phyloP scores from a whole-genome alignment of 2,113 vertebrate genomes.

The Oceanites oceanicus region DNA sequence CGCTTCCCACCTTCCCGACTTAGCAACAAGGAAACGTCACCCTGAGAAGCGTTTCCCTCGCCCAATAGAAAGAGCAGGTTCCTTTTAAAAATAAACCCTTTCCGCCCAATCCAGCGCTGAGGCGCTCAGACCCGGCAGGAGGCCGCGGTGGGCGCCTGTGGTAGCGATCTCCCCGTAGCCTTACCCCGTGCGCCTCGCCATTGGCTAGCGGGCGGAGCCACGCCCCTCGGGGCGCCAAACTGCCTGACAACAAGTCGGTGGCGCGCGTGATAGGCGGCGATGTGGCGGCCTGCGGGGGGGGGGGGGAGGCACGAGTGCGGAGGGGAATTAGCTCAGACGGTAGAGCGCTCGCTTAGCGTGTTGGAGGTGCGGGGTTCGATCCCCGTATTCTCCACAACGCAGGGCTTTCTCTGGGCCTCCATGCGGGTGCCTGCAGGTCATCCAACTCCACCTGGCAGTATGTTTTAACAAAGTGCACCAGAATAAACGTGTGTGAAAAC shows the following conservation, averaged over 20 bases:
- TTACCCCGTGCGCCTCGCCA: not conserved
- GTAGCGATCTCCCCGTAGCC: not conserved
- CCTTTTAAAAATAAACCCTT: slow-evolving; percentile 58
- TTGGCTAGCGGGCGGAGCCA: not conserved
- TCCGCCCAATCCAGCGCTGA: not conserved
- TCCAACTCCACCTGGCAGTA: fast-evolving
- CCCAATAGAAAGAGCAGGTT: not conserved
- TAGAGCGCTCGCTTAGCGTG: slow-evolving; percentile 55
- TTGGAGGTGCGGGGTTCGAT: slow-evolving; percentile 49
- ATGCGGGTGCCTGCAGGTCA: fast-evolving
- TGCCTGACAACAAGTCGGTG: not conserved
- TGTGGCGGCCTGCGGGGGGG: not conserved
- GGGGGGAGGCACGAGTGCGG: fast-evolving
- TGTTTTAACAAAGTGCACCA: fast-evolving
- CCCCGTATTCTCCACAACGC: fast-evolving
- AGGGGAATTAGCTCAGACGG: not conserved
- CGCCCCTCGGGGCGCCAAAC: not conserved
- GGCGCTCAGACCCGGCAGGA: too few species aligned
- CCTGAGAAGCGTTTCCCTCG: not conserved
- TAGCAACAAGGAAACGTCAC: slow-evolving; percentile 63
- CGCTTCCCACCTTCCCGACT: slow-evolving; percentile 36
- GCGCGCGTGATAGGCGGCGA: not conserved
- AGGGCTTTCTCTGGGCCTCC: fast-evolving
- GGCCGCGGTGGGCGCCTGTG: not conserved
- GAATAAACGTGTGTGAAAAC: fast-evolving